These are phyloP conservation scores for Sarcoramphus papa DNA, from an alignment of 2,797 vertebrate genomes.

Conservation along the genomic window DNA sequence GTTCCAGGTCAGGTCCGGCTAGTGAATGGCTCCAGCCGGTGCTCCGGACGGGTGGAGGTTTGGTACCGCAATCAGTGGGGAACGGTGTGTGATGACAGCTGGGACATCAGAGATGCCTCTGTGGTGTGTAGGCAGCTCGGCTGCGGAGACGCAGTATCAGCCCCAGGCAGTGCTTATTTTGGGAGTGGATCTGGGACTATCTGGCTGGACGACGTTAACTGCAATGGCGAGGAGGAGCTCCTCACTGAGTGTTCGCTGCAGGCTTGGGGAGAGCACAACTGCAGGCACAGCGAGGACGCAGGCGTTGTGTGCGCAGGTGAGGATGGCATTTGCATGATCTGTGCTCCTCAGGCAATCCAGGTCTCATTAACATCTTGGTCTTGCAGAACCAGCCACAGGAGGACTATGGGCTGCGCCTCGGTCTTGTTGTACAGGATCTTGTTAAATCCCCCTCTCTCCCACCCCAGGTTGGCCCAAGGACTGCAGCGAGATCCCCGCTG, in stretches of 20 bases:
- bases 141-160: slow-evolving; percentile 60
- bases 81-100: slow-evolving; percentile 36
- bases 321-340: background rate
- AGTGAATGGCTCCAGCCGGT: background rate
- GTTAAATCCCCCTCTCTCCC: background rate
- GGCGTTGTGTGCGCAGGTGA: slow-evolving; percentile 58
- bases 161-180: background rate
- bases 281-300: background rate
- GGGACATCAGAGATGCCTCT: slow-evolving; percentile 43
- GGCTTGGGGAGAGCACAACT: slow-evolving; percentile 52
- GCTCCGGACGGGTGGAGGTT: background rate
- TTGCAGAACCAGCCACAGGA: background rate
- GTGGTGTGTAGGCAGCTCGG: slow-evolving; percentile 70
- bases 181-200: slow-evolving; percentile 54
- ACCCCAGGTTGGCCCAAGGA: background rate
- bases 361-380: background rate
- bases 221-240: slow-evolving; percentile 43
- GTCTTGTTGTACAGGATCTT: background rate
- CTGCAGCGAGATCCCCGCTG: fast-evolving
- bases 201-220: slow-evolving; percentile 54
- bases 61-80: background rate
- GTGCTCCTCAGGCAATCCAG: background rate
- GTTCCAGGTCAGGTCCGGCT: slow-evolving; percentile 20
- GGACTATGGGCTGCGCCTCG: background rate
- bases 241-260: slow-evolving; percentile 16